phyloP scores from a whole-genome alignment of 1,140 invertebrate genomes.

The Gonioctena quinquepunctata region DNA sequence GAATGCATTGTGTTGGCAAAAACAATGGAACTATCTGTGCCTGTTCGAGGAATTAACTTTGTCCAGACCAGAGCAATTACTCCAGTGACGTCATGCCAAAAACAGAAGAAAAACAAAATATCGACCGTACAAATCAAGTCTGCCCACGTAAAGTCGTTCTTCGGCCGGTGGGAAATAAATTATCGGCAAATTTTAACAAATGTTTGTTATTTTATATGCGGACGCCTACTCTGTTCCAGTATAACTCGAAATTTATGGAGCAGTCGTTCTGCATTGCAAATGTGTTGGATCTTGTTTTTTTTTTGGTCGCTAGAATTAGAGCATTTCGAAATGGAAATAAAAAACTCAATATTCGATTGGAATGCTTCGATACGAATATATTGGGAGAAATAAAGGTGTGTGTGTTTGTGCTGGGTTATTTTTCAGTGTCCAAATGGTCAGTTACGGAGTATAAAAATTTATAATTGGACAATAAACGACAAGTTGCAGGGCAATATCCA shows the following conservation, averaged over 20 bases:
- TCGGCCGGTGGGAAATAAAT: conserved; percentile 2
- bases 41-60: too few relatives aligned
- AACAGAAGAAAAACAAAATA: background rate
- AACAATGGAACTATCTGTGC: too few relatives aligned
- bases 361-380: background rate
- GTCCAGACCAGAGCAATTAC: background rate
- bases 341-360: background rate
- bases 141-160: background rate
- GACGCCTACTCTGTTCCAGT: conserved; percentile 28
- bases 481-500: too few relatives aligned
- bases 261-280: conserved; percentile 32
- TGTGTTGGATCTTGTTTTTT: conserved; percentile 18
- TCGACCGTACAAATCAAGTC: background rate
- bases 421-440: background rate
- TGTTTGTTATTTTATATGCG: conserved; percentile 34
- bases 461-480: too few relatives aligned
- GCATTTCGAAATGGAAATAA: background rate
- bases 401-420: too few relatives aligned
- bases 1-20: too few relatives aligned
- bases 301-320: background rate
- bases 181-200: conserved; percentile 36
- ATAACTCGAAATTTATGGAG: conserved; percentile 30
- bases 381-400: background rate
- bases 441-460: too few relatives aligned
- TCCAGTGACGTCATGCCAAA: background rate